A percentile compares a stretch with the other conserved stretches of the same genome.
These are phyloP conservation scores for Onthophagus sagittarius DNA, from an alignment of 2,888 invertebrate genomes.

Conservation along the genomic window DNA sequence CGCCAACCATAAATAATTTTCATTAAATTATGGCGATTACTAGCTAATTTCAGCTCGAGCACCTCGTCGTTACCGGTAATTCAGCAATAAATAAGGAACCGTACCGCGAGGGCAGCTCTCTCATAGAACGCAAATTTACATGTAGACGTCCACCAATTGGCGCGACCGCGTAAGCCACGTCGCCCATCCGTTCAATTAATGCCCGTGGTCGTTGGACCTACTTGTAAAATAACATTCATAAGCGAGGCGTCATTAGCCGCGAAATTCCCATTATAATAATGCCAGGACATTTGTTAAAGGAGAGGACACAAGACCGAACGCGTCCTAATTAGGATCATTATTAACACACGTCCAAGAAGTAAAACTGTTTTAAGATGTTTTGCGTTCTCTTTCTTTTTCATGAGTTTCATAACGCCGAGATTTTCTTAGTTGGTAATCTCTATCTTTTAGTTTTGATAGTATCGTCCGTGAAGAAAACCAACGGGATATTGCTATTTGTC, in stretches of 20 bases:
- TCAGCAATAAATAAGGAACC: slow-evolving; percentile 8
- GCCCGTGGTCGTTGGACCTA: slow-evolving; percentile 2
- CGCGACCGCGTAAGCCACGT: neutral
- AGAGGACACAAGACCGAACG: slow-evolving; percentile 21
- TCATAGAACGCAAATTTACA: neutral
- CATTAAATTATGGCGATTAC: slow-evolving; percentile 10
- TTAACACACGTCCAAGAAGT: slow-evolving; percentile 22
- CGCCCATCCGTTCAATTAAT: slow-evolving; percentile 9
- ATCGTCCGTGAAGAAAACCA: neutral
- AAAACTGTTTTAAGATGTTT: slow-evolving; percentile 19
- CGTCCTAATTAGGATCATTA: slow-evolving; percentile 24
- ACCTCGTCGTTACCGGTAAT: slow-evolving; percentile 6
- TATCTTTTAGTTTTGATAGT: neutral
- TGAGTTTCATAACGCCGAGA: neutral
- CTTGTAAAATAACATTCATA: slow-evolving; percentile 24
- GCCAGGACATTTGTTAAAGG: slow-evolving; percentile 22
- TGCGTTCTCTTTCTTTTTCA: slow-evolving; percentile 1
- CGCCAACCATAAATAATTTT: slow-evolving; percentile 1
- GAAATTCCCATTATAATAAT: slow-evolving; percentile 21
- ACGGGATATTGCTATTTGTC: slow-evolving; percentile 1
- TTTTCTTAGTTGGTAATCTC: neutral
- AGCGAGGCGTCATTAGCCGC: slow-evolving; percentile 20
- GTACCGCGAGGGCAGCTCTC: neutral
- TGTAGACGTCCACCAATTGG: slow-evolving; percentile 4
- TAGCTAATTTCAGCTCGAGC: slow-evolving; percentile 7